Conservation (phyloP, 2,113 vertebrate genomes). For the Sinocyclocheilus anophthalmus region DNA sequence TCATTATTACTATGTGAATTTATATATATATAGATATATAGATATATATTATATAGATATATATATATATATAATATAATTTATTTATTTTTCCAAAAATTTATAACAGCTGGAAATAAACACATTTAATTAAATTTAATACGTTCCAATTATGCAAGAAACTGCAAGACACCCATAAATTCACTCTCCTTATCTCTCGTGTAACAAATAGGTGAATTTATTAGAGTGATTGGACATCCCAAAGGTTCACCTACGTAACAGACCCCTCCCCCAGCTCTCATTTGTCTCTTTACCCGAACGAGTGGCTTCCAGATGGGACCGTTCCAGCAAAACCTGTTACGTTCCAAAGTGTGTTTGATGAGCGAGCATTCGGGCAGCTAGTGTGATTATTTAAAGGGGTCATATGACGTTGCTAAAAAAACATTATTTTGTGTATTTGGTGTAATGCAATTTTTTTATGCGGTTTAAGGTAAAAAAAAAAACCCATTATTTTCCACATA, state of each 20-base stretch:
- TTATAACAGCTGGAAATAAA: not conserved
- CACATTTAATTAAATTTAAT: not conserved
- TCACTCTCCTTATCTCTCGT: not conserved
- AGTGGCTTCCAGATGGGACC: conserved; percentile 49
- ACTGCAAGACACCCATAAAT: not conserved
- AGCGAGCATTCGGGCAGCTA: conserved; percentile 13
- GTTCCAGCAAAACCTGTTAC: conserved; percentile 38
- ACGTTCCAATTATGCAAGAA: not conserved
- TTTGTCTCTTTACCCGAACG: conserved; percentile 29
- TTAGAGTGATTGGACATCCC: conserved; percentile 27
- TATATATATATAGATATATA: too few relatives aligned
- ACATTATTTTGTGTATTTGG: too few relatives aligned
- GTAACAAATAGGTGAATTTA: conserved; percentile 9
- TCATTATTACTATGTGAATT: too few relatives aligned
- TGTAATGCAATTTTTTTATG: too few relatives aligned
- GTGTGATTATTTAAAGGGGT: conserved; percentile 30
- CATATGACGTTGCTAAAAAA: too few relatives aligned
- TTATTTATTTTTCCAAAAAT: too few relatives aligned
- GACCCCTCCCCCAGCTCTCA: conserved; percentile 7
- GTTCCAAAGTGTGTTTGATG: conserved; percentile 43
- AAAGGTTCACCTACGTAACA: not conserved
- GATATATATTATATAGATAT: too few relatives aligned
- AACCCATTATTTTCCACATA: too few relatives aligned
- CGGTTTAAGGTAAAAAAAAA: too few relatives aligned
- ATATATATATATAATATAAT: too few relatives aligned